Evolutionary conservation across 2,888 invertebrate species (phyloP).

Genomic region (Andrena bucephala): DNA sequence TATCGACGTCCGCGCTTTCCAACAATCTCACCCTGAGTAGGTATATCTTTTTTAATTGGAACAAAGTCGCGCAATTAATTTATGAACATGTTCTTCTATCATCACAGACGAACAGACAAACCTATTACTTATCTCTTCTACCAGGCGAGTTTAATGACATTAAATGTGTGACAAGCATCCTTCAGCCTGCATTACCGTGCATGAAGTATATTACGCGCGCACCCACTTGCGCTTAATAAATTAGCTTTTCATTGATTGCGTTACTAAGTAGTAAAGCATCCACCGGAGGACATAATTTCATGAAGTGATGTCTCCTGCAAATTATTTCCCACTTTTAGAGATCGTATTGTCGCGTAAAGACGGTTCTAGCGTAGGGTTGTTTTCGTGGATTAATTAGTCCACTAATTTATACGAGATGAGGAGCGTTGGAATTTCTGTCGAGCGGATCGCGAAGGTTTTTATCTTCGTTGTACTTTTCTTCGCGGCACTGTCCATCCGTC

Average conservation of each 20-base stretch:
- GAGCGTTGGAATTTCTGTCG: conserved; percentile 23
- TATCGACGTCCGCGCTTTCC: too few species aligned
- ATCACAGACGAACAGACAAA: too few species aligned
- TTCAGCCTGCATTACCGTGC: not conserved
- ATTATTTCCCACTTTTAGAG: not conserved
- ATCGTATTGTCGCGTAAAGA: not conserved
- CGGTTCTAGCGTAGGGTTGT: not conserved
- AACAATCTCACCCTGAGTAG: too few species aligned
- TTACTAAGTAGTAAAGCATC: not conserved
- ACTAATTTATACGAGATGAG: conserved; percentile 17
- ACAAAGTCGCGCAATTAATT: too few species aligned
- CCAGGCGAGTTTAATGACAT: not conserved
- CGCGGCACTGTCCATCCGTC: not conserved
- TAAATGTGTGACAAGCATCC: not conserved
- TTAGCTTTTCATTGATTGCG: not conserved
- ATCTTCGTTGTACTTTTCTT: conserved; percentile 32
- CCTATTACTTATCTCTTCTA: too few species aligned
- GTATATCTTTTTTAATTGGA: too few species aligned
- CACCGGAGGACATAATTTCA: not conserved
- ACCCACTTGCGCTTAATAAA: not conserved
- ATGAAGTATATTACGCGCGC: not conserved
- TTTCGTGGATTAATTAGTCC: conserved; percentile 12
- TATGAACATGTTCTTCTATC: too few species aligned
- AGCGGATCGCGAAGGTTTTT: conserved; percentile 8
- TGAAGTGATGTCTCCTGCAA: too few species aligned